These are phyloP conservation scores for Hydrozoanthus gracilis DNA, from an alignment of 92 coral and sea anemone genomes.

Conservation along the genomic window DNA sequence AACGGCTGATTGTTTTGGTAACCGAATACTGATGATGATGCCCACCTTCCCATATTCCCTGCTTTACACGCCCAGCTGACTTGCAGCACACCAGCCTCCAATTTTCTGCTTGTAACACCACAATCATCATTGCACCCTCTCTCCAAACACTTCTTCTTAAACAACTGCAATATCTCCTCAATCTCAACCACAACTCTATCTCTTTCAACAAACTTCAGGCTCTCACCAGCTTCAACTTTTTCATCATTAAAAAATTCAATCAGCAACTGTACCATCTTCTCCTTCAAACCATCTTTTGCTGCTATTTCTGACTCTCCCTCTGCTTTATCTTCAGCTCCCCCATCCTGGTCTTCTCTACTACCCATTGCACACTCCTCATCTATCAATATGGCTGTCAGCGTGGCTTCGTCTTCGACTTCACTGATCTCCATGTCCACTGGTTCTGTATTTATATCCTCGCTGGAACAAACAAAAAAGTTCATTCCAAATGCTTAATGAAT, in stretches of 20 bases:
- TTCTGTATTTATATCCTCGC: neutral
- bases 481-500: too few species aligned
- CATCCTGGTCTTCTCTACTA: neutral
- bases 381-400: neutral
- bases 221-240: neutral
- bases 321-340: neutral
- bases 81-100: conserved; percentile 5
- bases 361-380: neutral
- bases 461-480: neutral
- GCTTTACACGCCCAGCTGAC: neutral
- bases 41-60: neutral
- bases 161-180: conserved; percentile 14
- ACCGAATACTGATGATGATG: neutral
- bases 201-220: neutral
- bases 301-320: neutral
- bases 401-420: neutral
- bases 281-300: neutral
- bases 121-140: neutral
- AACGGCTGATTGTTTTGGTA: neutral
- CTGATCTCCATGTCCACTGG: neutral
- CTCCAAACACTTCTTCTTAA: conserved; percentile 17
- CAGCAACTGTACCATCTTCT: neutral
- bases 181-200: conserved; percentile 11
- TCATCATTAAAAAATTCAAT: neutral
- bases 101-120: neutral